These are phyloP conservation scores for Patagioenas fasciata DNA, from an alignment of 2,113 vertebrate genomes.

Conservation along the genomic window DNA sequence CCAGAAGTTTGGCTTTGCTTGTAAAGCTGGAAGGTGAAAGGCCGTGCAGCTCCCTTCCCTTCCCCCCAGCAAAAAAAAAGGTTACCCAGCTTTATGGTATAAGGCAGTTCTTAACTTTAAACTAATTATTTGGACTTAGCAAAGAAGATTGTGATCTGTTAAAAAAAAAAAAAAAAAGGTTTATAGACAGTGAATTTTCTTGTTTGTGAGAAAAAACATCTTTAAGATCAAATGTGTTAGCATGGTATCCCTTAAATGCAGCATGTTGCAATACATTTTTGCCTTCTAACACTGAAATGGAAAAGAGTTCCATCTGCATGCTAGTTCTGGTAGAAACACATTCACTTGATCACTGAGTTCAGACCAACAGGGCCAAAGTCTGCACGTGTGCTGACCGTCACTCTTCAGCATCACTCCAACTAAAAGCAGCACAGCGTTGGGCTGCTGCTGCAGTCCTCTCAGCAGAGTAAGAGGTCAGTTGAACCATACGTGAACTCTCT, in stretches of 20 bases:
- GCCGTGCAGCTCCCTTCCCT: not conserved
- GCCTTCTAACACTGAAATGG: not conserved
- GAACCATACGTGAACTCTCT: constrained; percentile 17
- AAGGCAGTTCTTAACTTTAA: constrained; percentile 25
- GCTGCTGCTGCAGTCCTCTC: not conserved
- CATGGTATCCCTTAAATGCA: not conserved
- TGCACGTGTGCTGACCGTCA: not conserved
- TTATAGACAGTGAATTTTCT: not conserved
- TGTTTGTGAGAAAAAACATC: not conserved
- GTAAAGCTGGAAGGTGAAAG: constrained; percentile 66
- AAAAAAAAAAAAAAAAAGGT: not conserved
- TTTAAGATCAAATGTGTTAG: not conserved
- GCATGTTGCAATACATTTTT: not conserved
- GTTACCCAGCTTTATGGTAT: constrained; percentile 7
- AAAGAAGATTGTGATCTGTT: not conserved
- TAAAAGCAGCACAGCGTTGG: not conserved
- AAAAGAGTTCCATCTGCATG: not conserved
- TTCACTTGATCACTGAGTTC: not conserved
- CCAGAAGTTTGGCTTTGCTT: constrained; percentile 49
- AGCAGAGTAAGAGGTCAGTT: not conserved
- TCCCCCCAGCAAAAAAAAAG: not conserved
- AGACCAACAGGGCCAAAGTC: not conserved
- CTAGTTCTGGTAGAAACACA: not conserved
- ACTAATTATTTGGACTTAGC: not conserved
- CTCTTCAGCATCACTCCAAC: not conserved